Evolutionary conservation across 1,140 invertebrate species (phyloP), one percentile per base, ranked within the genome.

Genomic region (Microplitis mediator): DNA sequence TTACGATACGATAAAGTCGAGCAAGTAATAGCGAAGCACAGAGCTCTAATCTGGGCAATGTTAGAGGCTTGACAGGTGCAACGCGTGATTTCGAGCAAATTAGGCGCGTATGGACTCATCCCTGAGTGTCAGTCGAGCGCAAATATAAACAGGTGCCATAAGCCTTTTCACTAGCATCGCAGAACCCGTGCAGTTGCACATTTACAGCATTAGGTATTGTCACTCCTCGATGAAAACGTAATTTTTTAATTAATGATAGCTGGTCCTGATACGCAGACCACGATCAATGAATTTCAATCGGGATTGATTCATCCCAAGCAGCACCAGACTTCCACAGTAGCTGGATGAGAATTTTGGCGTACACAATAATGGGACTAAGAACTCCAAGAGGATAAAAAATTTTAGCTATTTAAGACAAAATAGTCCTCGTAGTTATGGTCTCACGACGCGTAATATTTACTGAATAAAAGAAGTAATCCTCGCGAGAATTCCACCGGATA

Each of bases 361-460:
- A 58, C 2, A 83, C 71, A 0, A 79, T 75, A 4, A 83, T 61
- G 4, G 86, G 86, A 32, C 72, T 66, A 4, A 73, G 63, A 1
- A 73, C 36, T 36, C 72, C 66, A 31, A 73, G 16, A 6, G 72
- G 72, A 45, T 73, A 56, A 13, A 73, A 73, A 14, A 73, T 54
- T 52, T 39, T 50, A 23, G 71, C 70, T 52, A 66, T 58, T 23
- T 72, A 65, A 0, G 70, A 72, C 13, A 75, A 50, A 31, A 75
- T 69, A 4, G 45, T 23, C 32, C 74, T 16, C 60, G 73, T 51
- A 74, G 36, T 14, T 32, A 79, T 16, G 76, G 39, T 3, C 70
- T 73, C 23, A 86, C 84, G n/a, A 80, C 81, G 11, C 88, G 35
- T 13, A 4, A 84, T 34, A 74, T 88, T 85, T 74, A 89, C 88